These are phyloP conservation scores for Notechis scutatus DNA, from an alignment of 2,113 vertebrate species.

Conservation along the genomic window DNA sequence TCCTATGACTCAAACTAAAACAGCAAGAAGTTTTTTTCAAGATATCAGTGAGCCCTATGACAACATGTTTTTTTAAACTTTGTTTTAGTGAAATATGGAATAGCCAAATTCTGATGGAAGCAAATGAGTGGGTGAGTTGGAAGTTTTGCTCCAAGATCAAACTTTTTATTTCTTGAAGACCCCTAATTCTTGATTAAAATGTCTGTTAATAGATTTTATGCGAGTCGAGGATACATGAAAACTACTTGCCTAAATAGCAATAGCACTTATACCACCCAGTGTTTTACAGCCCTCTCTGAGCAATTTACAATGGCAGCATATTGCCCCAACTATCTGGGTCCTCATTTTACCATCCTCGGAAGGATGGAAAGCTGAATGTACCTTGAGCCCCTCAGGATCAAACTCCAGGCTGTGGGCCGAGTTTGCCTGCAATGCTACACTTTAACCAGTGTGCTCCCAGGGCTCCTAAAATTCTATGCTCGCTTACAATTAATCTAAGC, in stretches of 20 bases:
- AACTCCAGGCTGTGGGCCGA: not conserved
- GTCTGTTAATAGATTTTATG: not conserved
- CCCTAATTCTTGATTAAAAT: not conserved
- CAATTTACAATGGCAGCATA: not conserved
- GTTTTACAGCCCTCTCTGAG: not conserved
- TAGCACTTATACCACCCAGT: not conserved
- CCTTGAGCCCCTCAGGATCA: not conserved
- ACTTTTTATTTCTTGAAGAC: not conserved
- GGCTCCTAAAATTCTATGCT: not conserved
- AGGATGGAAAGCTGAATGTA: not conserved
- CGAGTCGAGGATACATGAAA: not conserved
- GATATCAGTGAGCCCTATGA: not conserved
- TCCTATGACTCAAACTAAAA: not conserved
- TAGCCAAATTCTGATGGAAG: not conserved
- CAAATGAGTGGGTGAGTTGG: not conserved
- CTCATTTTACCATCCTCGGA: not conserved
- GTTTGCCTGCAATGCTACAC: not conserved
- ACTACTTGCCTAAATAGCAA: not conserved
- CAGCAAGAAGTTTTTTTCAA: not conserved
- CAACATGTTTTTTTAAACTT: not conserved
- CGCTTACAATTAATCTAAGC: not conserved
- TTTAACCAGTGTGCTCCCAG: not conserved
- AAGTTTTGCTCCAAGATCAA: not conserved
- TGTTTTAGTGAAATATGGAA: not conserved
- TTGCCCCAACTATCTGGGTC: not conserved